Percentiles rank a stretch among this genome's conserved stretches.
Conservation (phyloP, 2,888 invertebrate genomes). For the Meghimatium bilineatum region DNA sequence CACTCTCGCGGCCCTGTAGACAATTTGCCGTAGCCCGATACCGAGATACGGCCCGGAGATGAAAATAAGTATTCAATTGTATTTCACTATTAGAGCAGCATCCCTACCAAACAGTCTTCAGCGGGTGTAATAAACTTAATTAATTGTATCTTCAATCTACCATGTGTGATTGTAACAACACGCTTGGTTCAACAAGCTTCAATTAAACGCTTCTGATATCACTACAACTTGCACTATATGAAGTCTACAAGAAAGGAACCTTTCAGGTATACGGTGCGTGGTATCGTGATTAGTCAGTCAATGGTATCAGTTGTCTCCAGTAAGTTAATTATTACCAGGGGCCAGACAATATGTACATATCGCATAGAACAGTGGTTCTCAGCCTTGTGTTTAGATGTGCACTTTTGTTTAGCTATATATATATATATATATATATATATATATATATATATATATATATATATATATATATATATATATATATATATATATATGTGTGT, state of each 20-base stretch:
- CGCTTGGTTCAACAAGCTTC: neutral
- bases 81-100: neutral
- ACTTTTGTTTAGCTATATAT: too few species aligned
- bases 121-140: neutral
- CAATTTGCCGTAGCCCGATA: too few species aligned
- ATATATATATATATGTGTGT: too few species aligned
- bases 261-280: neutral
- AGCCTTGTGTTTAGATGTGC: too few species aligned
- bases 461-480: too few species aligned
- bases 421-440: too few species aligned
- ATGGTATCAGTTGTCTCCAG: constrained; percentile 5
- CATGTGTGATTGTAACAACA: neutral
- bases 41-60: too few species aligned
- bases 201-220: neutral
- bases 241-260: neutral
- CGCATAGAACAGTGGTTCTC: too few species aligned
- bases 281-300: neutral
- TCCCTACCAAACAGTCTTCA: neutral
- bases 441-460: too few species aligned
- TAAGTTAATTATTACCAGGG: constrained; percentile 1
- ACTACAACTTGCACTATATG: neutral
- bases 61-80: too few species aligned
- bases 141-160: neutral
- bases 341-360: neutral
- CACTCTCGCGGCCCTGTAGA: too few species aligned